Base-by-base conservation (phyloP, 2,113 vertebrate species). In the Cephalopterus ornatus region DNA sequence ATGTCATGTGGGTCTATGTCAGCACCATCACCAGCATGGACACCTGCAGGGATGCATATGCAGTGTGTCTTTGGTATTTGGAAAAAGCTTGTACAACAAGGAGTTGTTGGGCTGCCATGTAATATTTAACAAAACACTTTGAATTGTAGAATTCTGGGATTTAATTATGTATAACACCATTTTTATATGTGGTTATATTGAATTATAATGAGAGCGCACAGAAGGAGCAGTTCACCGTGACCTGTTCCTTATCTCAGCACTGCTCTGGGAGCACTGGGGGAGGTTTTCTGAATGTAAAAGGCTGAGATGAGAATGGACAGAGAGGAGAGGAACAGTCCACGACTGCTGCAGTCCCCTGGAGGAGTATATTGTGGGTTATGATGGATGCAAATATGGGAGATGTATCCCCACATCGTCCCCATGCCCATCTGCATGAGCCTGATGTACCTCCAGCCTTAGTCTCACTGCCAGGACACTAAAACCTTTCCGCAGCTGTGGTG, bases 21-120 rank as follows among this genome's bases (percentile, higher is more conserved):
- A 11, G 56, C 11, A 44, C 44, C 33, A 16, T 12, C 4, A 6
- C 59, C 22, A 13, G 42, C 49, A 79, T 82, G 56, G 42, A 44
- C 16, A 13, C 24, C 37, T 23, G 16, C 44, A 44, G 62, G 28
- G 63, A 10, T 11, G 7, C 0, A 1, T 2, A 2, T 3, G 8
- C 2, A 0, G 24, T 0, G 5, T 12, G 19, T 17, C 56, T n/a
- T 58, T 33, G 53, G 58, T 33, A 0, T 22, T 6, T 44, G 72
- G 46, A 28, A 28, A 63, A 78, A 55, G 5, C 13, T n/a, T 14
- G 3, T 5, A 20, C 18, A 12, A 3, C 19, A 59, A 2, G 16
- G 14, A 47, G 35, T 6, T 67, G 59, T 73, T 32, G 65, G 50
- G 14, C 61, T 63, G 55, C 32, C 8, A 1, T 1, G 1, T 16